Evolutionary conservation across 1,140 invertebrate genomes (phyloP), one percentile per base, ranked within the genome.

Genomic region (silkworm (Bombyx mori)): DNA sequence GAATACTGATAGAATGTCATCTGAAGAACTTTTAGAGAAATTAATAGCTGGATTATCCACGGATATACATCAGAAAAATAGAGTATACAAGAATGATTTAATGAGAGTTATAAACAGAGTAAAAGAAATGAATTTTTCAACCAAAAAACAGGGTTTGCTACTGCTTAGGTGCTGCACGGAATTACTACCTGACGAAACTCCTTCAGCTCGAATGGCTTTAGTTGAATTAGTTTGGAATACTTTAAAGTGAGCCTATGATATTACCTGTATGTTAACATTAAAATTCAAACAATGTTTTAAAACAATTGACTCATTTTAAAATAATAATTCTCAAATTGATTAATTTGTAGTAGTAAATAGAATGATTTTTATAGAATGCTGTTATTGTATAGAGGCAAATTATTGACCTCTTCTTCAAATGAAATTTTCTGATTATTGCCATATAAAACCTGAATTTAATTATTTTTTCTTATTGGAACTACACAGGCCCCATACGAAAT

Each of bases 31-130:
- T 18, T 56, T 87, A 35, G 82, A 83, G 53, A 86, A 84, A 58
- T 56, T 76, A 6, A 72, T 86, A 48, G 71, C 82, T 44, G 66
- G 66, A 2, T 64, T 87, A 9, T 83, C 76, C 9, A 60, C 73
- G 54, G 82, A 86, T 50, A 82, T 84, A 53, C 70, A 81, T 53
- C 78, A 79, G 51, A 88, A 86, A 53, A 79, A 79, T 51, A 73
- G 84, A 62, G 76, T 87, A 0, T 87, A 87, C 54, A 87, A 84
- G 56, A 87, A 87, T 76, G 79, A 84, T 60, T 68, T 87, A 42
- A 44, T 72, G 7, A 66, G 71, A 71, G 73, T 86, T 5, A 54
- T 87, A 49, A 66, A 67, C 49, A 86, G 85, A 65, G 63, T 87
- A 7, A 79, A 82, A 46, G 78, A 82, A 52, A 52, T 73, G 3